These are phyloP conservation scores for Scophthalmus maximus DNA, from an alignment of 2,113 vertebrate genomes.

Conservation along the genomic window DNA sequence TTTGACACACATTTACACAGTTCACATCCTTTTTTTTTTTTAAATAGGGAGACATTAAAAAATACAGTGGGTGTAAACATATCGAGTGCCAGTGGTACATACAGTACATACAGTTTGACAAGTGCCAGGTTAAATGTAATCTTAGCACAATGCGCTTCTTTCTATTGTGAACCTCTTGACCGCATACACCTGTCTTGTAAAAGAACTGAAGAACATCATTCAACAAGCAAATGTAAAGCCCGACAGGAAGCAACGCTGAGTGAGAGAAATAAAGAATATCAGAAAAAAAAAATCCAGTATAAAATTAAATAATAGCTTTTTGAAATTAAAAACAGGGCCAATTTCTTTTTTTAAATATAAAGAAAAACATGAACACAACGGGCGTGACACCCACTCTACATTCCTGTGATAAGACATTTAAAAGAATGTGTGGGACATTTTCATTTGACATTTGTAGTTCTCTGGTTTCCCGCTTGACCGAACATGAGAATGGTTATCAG, in stretches of 20 bases:
- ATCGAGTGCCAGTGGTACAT: too few species aligned
- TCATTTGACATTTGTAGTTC: conserved; percentile 40
- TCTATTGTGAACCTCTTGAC: conserved; percentile 44
- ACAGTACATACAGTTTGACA: conserved; percentile 48
- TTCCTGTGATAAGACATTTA: conserved; percentile 24
- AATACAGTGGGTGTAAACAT: conserved; percentile 20
- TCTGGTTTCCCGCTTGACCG: conserved; percentile 50
- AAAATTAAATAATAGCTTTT: conserved; percentile 51
- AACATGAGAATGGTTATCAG: conserved; percentile 38
- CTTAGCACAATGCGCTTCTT: background rate
- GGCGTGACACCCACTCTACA: conserved; percentile 20
- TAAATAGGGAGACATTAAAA: conserved; percentile 28
- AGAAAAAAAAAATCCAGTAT: conserved; percentile 52
- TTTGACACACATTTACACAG: conserved; percentile 59
- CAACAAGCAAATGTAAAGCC: conserved; percentile 44
- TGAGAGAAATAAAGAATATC: conserved; percentile 12
- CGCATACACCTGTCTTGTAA: too few species aligned
- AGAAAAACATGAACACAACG: conserved; percentile 18
- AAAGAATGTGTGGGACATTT: conserved; percentile 26
- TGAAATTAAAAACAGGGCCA: conserved; percentile 42
- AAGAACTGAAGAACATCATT: conserved; percentile 17
- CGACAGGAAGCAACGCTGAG: conserved; percentile 15
- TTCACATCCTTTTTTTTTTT: conserved; percentile 31
- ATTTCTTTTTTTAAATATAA: background rate
- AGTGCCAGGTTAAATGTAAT: conserved; percentile 37